Base-by-base conservation (phyloP, 2,113 vertebrate genomes). In the Kryptolebias marmoratus region DNA sequence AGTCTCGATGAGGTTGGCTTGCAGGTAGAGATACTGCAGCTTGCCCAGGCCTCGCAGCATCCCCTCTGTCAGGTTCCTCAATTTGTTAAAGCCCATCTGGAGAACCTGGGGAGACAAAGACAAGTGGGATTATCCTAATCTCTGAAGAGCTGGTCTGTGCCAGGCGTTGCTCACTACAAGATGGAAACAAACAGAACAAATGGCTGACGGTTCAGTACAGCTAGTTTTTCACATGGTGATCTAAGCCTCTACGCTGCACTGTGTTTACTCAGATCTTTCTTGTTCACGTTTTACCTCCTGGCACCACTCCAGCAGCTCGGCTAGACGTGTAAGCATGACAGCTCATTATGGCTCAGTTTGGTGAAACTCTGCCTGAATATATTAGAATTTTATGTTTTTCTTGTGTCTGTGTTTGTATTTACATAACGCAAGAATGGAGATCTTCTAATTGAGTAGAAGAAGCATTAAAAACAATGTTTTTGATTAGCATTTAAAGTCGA, bases 1-100 rank as follows among this genome's bases (percentile, higher is more conserved):
- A 1, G 91, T 93, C 94, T 99, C 98, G 0, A 99, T 99, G 91
- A 96, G 95, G 89, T 99, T 99, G 78, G 98, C 97, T 86, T 99
- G 98, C 89, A 99, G 95, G 94, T 99, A 99, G 75, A 99, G 96
- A 86, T 99, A 98, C 94, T 99, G 96, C 78, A 99, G 95, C 90
- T 96, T 96, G 87, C 96, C 93, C 92, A 99, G 93, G 60, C 98
- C 98, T 31, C 97, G 94, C 78, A 99, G 94, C 93, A 95, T 96
- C 10, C 96, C 98, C 92, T 98, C 98, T 0, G 97, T 98, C 80
- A 99, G 94, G 93, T 97, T 99, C 88, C 96, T 94, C 87, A 99
- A 93, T 71, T 89, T 92, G 90, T 93, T 93, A 77, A 91, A 93
- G 52, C 91, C 91, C 88, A 93, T 90, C 89, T 93, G 91, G 73